These are phyloP conservation scores for Cinara cedri DNA, from an alignment of 2,888 invertebrate genomes.

Conservation along the genomic window DNA sequence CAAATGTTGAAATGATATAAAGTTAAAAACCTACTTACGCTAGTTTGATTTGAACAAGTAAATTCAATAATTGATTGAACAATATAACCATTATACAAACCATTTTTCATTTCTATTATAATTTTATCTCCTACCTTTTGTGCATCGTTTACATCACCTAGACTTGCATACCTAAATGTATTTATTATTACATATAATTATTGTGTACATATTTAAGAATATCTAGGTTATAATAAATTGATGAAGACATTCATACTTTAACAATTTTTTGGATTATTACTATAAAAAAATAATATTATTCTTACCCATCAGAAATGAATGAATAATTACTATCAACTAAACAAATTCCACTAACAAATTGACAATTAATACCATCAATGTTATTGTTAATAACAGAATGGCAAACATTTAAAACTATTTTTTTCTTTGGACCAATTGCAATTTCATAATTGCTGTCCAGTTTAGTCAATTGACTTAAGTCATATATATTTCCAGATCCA, in stretches of 20 bases:
- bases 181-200: not conserved
- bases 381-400: slow-evolving; percentile 50
- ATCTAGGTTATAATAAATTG: too few relatives aligned
- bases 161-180: slow-evolving; percentile 35
- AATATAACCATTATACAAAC: slow-evolving; percentile 10
- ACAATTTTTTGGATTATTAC: too few relatives aligned
- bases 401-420: slow-evolving; percentile 48
- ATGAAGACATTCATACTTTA: too few relatives aligned
- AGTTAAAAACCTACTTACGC: slow-evolving; percentile 9
- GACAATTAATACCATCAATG: slow-evolving; percentile 22
- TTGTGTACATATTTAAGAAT: too few relatives aligned
- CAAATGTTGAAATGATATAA: too few relatives aligned
- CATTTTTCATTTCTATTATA: slow-evolving; percentile 31
- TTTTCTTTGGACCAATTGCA: not conserved
- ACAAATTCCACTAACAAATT: slow-evolving; percentile 35
- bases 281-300: not conserved
- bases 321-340: slow-evolving; percentile 19
- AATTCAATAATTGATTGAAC: slow-evolving; percentile 49
- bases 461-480: slow-evolving; percentile 35
- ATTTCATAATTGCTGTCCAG: slow-evolving; percentile 34
- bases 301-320: slow-evolving; percentile 3
- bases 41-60: slow-evolving; percentile 21
- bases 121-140: slow-evolving; percentile 16
- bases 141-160: slow-evolving; percentile 33
- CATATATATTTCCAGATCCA: slow-evolving; percentile 33